phyloP scores from a whole-genome alignment of 35 echinoderm and acorn worm species.

The Ophiothrix spiculata region DNA sequence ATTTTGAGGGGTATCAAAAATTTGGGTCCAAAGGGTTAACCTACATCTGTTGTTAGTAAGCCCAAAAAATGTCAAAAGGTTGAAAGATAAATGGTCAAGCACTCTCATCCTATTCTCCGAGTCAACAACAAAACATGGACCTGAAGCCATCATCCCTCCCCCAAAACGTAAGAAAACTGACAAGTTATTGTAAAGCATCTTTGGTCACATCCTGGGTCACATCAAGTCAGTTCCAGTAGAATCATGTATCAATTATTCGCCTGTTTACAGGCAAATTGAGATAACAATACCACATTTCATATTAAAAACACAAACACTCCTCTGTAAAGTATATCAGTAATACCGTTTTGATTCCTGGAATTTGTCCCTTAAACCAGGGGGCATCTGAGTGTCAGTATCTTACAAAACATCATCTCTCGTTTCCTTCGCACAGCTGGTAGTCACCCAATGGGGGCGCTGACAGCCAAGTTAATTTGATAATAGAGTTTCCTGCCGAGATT shows the following conservation, averaged over 20 bases:
- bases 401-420: not conserved
- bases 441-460: slow-evolving; percentile 5
- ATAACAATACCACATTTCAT: not conserved
- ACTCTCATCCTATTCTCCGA: too few relatives aligned
- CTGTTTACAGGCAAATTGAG: not conserved
- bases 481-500: slow-evolving; percentile 11
- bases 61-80: too few relatives aligned
- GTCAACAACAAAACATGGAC: too few relatives aligned
- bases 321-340: not conserved
- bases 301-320: not conserved
- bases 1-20: too few relatives aligned
- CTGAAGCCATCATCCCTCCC: too few relatives aligned
- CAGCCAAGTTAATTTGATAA: slow-evolving; percentile 16
- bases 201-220: not conserved
- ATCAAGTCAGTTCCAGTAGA: not conserved
- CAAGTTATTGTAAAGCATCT: not conserved
- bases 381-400: not conserved
- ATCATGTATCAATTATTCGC: not conserved
- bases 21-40: too few relatives aligned
- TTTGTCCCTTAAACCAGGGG: not conserved
- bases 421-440: not conserved
- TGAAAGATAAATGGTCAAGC: too few relatives aligned
- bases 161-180: not conserved
- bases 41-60: too few relatives aligned
- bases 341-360: not conserved